A percentile compares a stretch with the other conserved stretches of the same genome.
These are phyloP conservation scores for Xestia rhomboidea DNA, from an alignment of 2,888 invertebrate species.

Conservation along the genomic window DNA sequence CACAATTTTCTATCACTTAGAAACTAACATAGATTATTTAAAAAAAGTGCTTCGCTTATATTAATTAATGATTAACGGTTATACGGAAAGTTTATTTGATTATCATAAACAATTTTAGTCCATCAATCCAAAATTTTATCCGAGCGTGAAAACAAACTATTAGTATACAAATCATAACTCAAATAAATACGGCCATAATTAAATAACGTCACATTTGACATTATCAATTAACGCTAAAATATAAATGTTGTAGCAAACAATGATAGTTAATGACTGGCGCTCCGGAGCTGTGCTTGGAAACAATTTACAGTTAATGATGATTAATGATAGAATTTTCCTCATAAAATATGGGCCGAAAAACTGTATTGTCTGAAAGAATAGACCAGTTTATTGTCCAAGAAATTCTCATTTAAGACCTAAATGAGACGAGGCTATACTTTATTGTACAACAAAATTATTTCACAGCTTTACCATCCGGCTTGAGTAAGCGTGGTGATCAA, in stretches of 20 bases:
- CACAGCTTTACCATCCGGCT: no score
- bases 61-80: not conserved
- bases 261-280: slow-evolving; percentile 25
- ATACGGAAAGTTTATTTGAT: not conserved
- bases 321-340: slow-evolving; percentile 7
- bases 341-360: slow-evolving; percentile 10
- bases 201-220: slow-evolving; percentile 20
- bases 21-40: not conserved
- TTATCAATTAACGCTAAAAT: slow-evolving; percentile 15
- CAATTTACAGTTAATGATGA: slow-evolving; percentile 33
- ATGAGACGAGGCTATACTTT: not conserved
- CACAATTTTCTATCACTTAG: not conserved
- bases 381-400: not conserved
- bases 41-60: not conserved
- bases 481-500: no score
- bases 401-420: not conserved
- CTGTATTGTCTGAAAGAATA: slow-evolving; percentile 23
- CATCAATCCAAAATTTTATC: not conserved
- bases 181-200: slow-evolving; percentile 20
- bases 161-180: not conserved
- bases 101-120: not conserved
- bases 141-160: not conserved
- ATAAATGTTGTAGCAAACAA: slow-evolving; percentile 23
- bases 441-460: not conserved
- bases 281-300: slow-evolving; percentile 23